Conservation (phyloP, 2,113 vertebrate species). For the Myrmecophaga tridactyla region DNA sequence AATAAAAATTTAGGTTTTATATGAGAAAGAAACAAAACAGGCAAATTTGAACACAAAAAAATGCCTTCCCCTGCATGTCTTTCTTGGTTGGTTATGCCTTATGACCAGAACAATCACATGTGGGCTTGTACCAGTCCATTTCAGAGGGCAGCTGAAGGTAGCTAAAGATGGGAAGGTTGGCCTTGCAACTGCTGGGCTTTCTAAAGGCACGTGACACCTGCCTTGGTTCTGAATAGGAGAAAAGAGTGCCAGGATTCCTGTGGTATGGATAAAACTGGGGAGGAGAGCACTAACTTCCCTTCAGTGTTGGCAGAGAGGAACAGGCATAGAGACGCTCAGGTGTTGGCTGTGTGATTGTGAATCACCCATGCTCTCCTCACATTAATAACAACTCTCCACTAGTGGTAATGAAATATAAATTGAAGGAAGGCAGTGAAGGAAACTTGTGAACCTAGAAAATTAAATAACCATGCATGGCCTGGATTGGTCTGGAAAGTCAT, state of each 20-base stretch:
- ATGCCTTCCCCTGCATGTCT: not conserved
- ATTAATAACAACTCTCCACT: not conserved
- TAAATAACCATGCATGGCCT: constrained; percentile 32
- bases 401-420: not conserved
- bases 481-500: constrained; percentile 47
- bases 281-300: not conserved
- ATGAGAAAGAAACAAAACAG: constrained; percentile 38
- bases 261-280: not conserved
- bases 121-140: not conserved
- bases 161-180: not conserved
- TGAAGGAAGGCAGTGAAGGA: not conserved
- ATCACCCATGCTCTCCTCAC: not conserved
- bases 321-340: not conserved
- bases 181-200: not conserved
- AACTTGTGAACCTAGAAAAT: constrained; percentile 45
- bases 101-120: not conserved
- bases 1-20: constrained; percentile 28
- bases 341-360: not conserved
- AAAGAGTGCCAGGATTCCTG: not conserved
- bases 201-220: not conserved
- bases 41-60: not conserved
- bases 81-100: constrained; percentile 3
- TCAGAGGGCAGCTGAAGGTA: not conserved
- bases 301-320: not conserved
- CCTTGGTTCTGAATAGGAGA: not conserved